These are phyloP conservation scores for Arrhamphus sclerolepis DNA, from an alignment of 2,797 vertebrate species.

Conservation along the genomic window DNA sequence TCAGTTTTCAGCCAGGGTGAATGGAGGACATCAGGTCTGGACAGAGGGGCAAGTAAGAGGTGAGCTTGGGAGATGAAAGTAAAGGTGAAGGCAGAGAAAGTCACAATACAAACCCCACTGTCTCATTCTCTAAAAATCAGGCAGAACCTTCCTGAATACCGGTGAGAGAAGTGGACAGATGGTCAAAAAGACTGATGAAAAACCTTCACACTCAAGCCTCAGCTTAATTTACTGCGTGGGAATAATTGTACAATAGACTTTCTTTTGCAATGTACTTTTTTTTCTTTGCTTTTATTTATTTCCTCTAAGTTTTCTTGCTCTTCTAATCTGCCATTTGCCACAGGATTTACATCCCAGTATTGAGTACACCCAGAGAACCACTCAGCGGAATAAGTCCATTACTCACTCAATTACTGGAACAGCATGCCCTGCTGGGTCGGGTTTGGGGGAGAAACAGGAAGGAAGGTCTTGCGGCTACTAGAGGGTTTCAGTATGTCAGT, in stretches of 20 bases:
- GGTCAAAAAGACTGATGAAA: constrained; percentile 29
- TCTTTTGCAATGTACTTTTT: constrained; percentile 56
- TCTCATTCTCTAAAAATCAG: neutral
- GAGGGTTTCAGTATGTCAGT: constrained; percentile 66
- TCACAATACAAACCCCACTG: constrained; percentile 7
- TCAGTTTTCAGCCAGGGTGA: constrained; percentile 36
- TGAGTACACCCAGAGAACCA: constrained; percentile 77
- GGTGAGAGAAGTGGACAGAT: neutral
- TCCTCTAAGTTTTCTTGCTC: constrained; percentile 30
- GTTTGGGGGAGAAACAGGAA: constrained; percentile 64
- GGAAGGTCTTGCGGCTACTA: constrained; percentile 67
- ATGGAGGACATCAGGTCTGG: constrained; percentile 30
- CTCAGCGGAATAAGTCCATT: constrained; percentile 83
- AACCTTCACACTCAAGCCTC: constrained; percentile 26
- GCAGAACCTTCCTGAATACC: neutral
- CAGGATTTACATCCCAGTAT: constrained; percentile 78
- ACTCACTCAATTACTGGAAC: constrained; percentile 82
- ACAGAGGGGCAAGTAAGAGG: constrained; percentile 21
- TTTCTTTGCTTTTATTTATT: constrained; percentile 56
- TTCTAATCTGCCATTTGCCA: constrained; percentile 72
- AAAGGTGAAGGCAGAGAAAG: constrained; percentile 23
- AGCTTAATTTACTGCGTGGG: constrained; percentile 50
- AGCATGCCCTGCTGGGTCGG: constrained; percentile 73
- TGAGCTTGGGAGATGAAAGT: constrained; percentile 11
- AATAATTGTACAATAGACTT: constrained; percentile 66